Evolutionary conservation across 2,888 invertebrate species (phyloP), one percentile per base, ranked within the genome.

Genomic region (Iselma pallidipennis): DNA sequence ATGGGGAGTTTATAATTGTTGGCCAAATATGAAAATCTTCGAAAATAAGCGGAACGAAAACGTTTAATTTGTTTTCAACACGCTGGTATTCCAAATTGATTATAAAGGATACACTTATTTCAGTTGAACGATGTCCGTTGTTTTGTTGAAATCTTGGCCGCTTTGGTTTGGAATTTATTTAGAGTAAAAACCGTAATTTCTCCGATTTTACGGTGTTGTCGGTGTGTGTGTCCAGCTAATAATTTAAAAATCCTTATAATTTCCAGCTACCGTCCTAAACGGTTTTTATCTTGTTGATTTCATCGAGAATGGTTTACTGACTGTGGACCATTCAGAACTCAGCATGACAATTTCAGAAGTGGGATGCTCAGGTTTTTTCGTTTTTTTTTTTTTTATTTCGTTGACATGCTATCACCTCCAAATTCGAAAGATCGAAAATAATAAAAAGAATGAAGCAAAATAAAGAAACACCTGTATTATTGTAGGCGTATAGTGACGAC

Each of bases 181-280:
- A 28, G 4, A 28, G 26, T 23, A 16, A 29, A 25, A 16, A 19
- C 19, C 50, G 28, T 50, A 50, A 50, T 16, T 50, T 29, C 16
- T 10, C 50, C 4, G 10, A 19, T 29, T 50, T 50, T 50, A 50
- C 50, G 50, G 29, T 29, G 50, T 29, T 50, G 50, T 50, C 50
- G 50, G 29, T 16, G 26, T 50, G 25, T 37, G 37, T 37, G 19
- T 37, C 37, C 14, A 25, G 50, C 26, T 29, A 29, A 50, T 50
- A 50, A 50, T 16, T 50, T 50, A 26, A 50, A 37, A 50, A 50
- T 50, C 50, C 50, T 50, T 50, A 50, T 50, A 50, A 50, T 50
- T 50, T 50, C 14, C 50, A 29, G 50, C 50, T 50, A 50, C 50
- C 50, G 50, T 26, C 26, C 50, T 50, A 50, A 50, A 50, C 50